phyloP scores from a whole-genome alignment of 2,113 vertebrate species.

The Delphinapterus leucas region DNA sequence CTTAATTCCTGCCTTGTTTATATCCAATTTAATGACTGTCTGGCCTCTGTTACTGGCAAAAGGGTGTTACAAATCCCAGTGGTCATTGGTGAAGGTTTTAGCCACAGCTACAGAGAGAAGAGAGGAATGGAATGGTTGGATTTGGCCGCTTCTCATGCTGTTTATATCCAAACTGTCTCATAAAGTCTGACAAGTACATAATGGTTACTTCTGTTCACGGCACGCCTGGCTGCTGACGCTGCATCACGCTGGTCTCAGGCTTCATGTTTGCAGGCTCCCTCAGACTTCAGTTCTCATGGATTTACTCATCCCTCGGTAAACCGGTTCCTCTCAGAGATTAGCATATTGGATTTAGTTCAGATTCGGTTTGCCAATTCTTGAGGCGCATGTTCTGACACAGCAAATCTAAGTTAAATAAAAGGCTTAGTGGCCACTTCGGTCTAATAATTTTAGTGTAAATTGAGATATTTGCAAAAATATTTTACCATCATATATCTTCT shows the following conservation, averaged over 20 bases:
- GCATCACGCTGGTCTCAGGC: rapidly evolving
- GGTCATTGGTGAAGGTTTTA: slow-evolving; percentile 33
- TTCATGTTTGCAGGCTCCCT: neutral
- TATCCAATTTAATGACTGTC: slow-evolving; percentile 44
- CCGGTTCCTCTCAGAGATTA: neutral
- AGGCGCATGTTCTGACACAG: neutral
- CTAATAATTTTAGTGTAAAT: neutral
- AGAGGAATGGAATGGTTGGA: neutral
- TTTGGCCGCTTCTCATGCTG: neutral
- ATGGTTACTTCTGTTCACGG: slow-evolving; percentile 2
- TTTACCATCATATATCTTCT: neutral
- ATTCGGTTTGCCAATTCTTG: neutral
- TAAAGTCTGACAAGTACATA: slow-evolving; percentile 37
- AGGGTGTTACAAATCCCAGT: slow-evolving; percentile 30
- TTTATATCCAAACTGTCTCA: neutral
- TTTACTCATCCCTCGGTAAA: neutral
- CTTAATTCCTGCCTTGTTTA: slow-evolving; percentile 63
- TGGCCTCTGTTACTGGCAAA: slow-evolving; percentile 26
- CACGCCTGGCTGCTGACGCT: neutral
- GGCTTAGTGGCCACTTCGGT: neutral
- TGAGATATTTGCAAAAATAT: neutral
- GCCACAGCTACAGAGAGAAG: neutral
- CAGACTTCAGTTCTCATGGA: neutral
- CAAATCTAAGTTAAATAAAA: neutral
- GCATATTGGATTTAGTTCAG: neutral